Percentiles rank a stretch among this genome's conserved stretches.
Conservation (phyloP, 2,113 vertebrate species). For the Camelus dromedarius region DNA sequence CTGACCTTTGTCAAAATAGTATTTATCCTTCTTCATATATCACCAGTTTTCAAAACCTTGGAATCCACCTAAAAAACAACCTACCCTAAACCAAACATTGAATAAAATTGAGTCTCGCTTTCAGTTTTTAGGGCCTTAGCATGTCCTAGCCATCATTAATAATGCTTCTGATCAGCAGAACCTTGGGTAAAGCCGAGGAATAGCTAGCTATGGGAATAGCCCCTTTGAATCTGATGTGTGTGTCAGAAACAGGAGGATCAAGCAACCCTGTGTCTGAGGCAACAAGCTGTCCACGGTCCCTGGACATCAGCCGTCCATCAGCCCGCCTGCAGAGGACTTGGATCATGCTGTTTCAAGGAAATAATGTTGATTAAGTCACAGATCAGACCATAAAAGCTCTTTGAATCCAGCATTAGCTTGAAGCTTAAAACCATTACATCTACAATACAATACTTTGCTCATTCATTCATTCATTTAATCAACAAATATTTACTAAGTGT, state of each 20-base stretch:
- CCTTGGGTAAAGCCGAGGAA: background rate
- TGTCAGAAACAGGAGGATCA: background rate
- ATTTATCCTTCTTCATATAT: background rate
- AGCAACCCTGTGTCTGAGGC: background rate
- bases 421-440: background rate
- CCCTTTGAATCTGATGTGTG: background rate
- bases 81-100: background rate
- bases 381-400: background rate
- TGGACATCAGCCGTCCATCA: background rate
- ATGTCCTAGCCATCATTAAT: background rate
- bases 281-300: background rate
- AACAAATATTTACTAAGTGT: background rate
- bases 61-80: background rate
- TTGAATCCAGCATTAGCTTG: background rate
- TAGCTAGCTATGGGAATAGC: background rate
- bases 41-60: background rate
- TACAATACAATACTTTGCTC: background rate
- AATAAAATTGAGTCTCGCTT: background rate
- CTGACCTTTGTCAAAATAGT: background rate
- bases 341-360: background rate
- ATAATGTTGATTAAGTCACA: background rate
- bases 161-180: background rate
- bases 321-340: background rate
- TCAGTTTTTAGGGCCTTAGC: background rate
- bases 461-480: background rate